Conservation (phyloP, 2,888 invertebrate genomes). For the Machimus rusticus region DNA sequence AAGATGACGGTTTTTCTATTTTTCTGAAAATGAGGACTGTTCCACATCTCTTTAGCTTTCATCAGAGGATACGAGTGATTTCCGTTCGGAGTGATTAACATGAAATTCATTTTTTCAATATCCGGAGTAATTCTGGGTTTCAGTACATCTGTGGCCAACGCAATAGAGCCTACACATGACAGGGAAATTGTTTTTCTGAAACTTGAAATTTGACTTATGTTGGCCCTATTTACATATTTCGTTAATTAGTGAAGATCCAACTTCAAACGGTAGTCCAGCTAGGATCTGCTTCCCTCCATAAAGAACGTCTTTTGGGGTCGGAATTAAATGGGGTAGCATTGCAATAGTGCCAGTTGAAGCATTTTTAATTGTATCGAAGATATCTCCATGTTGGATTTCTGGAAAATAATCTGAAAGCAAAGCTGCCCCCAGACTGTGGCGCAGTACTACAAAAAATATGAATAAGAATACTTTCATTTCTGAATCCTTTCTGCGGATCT, state of each 20-base stretch:
- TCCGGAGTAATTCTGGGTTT: conserved; percentile 56
- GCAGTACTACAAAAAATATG: neutral
- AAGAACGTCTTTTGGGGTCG: conserved; percentile 52
- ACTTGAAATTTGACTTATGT: neutral
- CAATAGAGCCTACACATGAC: conserved; percentile 55
- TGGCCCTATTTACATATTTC: conserved; percentile 55
- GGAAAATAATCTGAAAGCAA: neutral
- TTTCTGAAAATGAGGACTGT: conserved; percentile 55
- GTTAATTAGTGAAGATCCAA: conserved; percentile 55
- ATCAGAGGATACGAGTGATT: conserved; percentile 55
- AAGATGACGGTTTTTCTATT: conserved; percentile 57
- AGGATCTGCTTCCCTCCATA: conserved; percentile 57
- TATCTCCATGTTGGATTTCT: neutral
- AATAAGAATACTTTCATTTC: neutral
- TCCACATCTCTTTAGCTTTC: conserved; percentile 56
- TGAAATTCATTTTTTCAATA: conserved; percentile 56
- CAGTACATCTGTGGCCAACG: conserved; percentile 54
- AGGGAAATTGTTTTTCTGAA: neutral
- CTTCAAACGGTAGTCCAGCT: conserved; percentile 59
- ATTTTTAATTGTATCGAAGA: neutral
- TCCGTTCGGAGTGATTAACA: conserved; percentile 54
- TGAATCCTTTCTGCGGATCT: neutral
- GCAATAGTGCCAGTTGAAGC: conserved; percentile 4
- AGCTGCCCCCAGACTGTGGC: neutral
- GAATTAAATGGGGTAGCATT: conserved; percentile 45